Base-by-base conservation (phyloP, 2,113 vertebrate species). In the Hippoglossus stenolepis region DNA sequence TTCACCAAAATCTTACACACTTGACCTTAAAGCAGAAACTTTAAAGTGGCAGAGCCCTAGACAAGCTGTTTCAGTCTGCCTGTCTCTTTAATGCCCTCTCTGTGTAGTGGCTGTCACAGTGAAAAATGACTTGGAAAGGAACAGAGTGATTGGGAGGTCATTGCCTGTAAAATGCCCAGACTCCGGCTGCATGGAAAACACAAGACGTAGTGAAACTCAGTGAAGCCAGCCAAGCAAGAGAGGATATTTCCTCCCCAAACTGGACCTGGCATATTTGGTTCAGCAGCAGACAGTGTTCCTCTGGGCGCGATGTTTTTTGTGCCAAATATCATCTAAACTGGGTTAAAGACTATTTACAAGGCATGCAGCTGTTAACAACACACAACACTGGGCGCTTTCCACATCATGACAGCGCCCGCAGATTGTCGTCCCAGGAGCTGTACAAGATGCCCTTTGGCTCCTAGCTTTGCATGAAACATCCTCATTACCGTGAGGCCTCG, bases 211-310 rank as follows among this genome's bases (percentile, higher is more conserved):
- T 65, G 23, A 75, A 65, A 73, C 65, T 75, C 59, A 57, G 71
- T 35, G 63, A 40, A 56, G 69, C 28, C 75, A 67, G 74, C 84
- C 67, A 73, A 79, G 73, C 65, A 43, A 58, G 66, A 31, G 40
- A 79, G 72, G 72, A 74, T 43, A 76, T 83, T 79, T 85, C 65
- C 79, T 78, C 68, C 83, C 62, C 75, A 91, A 91, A 92, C 89
- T 70, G 81, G 80, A 82, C 65, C 51, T 90, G 87, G 86, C 89
- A 86, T 64, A 90, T 89, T 81, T 87, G 69, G 89, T 85, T 88
- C 89, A 91, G 73, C 76, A 61, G 73, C 72, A 75, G 83, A 78
- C 24, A 18, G 53, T 40, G 64, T 79, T 76, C 88, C 78, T 89
- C 78, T 67, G 75, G 75, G 69, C 24, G 12, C 51, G 63, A 72